A percentile compares a stretch with the other conserved stretches of the same genome.
These are phyloP conservation scores for Bombycilla garrulus DNA, from an alignment of 2,113 vertebrate species.

Conservation along the genomic window DNA sequence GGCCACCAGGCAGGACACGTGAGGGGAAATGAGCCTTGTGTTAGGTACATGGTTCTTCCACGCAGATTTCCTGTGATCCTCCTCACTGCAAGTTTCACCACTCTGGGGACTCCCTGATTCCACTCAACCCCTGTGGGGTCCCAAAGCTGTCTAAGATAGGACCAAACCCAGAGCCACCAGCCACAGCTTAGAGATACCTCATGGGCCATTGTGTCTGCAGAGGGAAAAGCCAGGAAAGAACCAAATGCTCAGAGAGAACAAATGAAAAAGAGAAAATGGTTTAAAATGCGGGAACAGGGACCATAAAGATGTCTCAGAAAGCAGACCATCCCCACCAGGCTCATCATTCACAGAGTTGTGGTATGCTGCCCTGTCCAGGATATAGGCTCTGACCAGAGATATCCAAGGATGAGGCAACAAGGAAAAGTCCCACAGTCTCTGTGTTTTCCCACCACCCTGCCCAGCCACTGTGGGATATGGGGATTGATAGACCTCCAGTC, in stretches of 20 bases:
- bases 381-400: not conserved
- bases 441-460: not conserved
- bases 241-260: not conserved
- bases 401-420: not conserved
- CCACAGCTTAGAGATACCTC: not conserved
- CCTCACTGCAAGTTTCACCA: not conserved
- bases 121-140: not conserved
- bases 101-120: not conserved
- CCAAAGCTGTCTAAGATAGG: not conserved
- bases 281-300: not conserved
- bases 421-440: not conserved
- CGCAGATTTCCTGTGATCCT: not conserved
- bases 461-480: not conserved
- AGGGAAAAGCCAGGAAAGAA: not conserved
- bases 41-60: not conserved
- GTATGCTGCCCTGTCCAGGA: not conserved
- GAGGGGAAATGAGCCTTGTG: not conserved
- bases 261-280: not conserved
- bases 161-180: not conserved
- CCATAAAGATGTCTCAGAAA: not conserved
- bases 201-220: not conserved
- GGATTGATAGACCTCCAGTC: not conserved
- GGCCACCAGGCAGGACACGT: not conserved
- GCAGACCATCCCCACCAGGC: not conserved
- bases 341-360: not conserved